Base-by-base conservation (phyloP, 2,797 vertebrate genomes). In the Euthynnus affinis region DNA sequence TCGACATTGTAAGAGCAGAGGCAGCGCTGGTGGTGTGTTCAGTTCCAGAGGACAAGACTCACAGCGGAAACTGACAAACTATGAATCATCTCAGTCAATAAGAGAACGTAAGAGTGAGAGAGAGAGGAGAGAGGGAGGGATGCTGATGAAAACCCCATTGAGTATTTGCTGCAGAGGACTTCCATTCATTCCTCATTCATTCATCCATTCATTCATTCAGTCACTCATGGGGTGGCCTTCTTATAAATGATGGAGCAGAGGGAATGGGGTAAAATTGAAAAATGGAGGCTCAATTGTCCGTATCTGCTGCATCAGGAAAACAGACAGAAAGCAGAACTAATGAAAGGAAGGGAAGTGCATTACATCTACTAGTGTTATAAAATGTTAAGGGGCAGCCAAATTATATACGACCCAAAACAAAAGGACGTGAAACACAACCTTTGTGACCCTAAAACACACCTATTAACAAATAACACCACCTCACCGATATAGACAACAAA, bases 41-140 rank as follows among this genome's bases (percentile, higher is more conserved):
- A 18, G 55, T n/a, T 62, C 60, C 77, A 70, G 7, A 71, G 25
- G 74, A 55, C 5, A 60, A 22, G 72, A 55, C 7, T 71, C 49
- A 20, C 40, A 29, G 78, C 55, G 40, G 69, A 60, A 68, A 71
- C 59, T 66, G 71, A 87, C 80, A 71, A 80, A 91, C 83, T 80
- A 84, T 91, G 80, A 86, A 89, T 91, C 75, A 86, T 73, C 71
- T 78, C 65, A 72, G 68, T 74, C 74, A 81, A 76, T 76, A 82
- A 49, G 55, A 78, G 71, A 49, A 22, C 2, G 32, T 2, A 2
- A 32, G 25, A 37, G 34, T 1, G 63, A 59, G 70, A 10, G 46
- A 61, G 46, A 57, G 40, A 12, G 9, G 49, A 15, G 51, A 10
- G 17, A 27, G 6, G 9, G 37, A 0, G 8, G 51, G 4, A 46